Evolutionary conservation across 2,797 vertebrate genomes (phyloP), one percentile per base, ranked within the genome.

Genomic region (Chlorospingus semifuscus): DNA sequence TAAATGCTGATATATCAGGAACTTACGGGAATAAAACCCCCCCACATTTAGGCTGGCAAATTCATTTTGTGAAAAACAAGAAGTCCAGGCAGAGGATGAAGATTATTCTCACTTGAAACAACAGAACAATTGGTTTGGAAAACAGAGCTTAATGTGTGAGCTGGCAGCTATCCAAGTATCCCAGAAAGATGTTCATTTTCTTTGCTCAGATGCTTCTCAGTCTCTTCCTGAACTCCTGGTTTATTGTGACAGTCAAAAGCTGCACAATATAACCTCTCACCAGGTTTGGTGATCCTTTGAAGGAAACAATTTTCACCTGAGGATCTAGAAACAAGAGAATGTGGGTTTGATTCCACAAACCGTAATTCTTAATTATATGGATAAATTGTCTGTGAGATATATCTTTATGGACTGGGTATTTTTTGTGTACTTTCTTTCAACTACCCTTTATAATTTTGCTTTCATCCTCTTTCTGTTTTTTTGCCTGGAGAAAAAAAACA

Each of bases 121-220:
- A 89, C 79, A 72, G 69, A 95, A 94, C 87, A 96, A 97, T 50
- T 90, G 87, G 70, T 94, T 95, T 95, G 90, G 94, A 97, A 96
- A 96, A 94, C 44, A 88, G 72, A 95, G 44, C 92, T 85, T 97
- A 96, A 96, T 95, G 94, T 95, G 95, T 86, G 94, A 96, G 77
- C 27, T 97, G 96, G 95, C 93, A 95, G 89, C 59, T 78, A 56
- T 63, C 92, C 96, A 96, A 83, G 29, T 37, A 89, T 81, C 84
- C 72, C 87, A 94, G 95, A 93, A 96, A 93, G 86, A 95, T 86
- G 79, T 90, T 96, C 36, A 89, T 94, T 95, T 95, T 90, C 90
- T 92, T 85, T 90, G 89, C 92, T 95, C 66, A 83, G 52, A 95
- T 41, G 56, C 72, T 83, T 95, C 72, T 75, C 8, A 41, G 47